Percentiles rank a stretch among this genome's conserved stretches.
Evolutionary conservation across 2,113 vertebrate species (phyloP).

Genomic region (Corynorhinus townsendii): DNA sequence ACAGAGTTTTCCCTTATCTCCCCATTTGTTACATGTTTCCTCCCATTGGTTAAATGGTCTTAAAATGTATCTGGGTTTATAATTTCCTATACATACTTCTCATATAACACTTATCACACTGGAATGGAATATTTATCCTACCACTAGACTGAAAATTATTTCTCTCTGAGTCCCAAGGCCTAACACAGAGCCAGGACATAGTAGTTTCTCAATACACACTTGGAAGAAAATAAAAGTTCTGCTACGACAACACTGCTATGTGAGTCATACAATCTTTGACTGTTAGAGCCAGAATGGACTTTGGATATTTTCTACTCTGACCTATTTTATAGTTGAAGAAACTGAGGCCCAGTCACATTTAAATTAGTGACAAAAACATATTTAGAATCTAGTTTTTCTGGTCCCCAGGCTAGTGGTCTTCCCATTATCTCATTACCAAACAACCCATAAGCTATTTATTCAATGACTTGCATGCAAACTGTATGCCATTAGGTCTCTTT

Average conservation of each 20-base stretch:
- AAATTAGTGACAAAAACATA: not conserved
- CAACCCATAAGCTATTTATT: not conserved
- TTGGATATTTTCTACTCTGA: not conserved
- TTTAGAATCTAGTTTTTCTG: not conserved
- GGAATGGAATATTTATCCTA: not conserved
- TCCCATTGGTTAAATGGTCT: not conserved
- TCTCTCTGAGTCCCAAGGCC: not conserved
- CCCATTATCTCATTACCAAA: not conserved
- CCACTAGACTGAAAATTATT: not conserved
- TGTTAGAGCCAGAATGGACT: not conserved
- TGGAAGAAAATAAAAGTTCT: not conserved
- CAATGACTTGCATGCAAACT: not conserved
- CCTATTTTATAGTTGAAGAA: not conserved
- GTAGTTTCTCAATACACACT: not conserved
- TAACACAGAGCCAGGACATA: not conserved
- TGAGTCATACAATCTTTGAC: not conserved
- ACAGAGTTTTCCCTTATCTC: not conserved
- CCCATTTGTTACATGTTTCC: not conserved
- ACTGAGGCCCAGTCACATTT: not conserved
- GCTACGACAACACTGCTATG: not conserved
- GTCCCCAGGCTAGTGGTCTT: not conserved
- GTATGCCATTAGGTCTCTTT: not conserved
- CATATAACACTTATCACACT: not conserved
- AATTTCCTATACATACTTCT: not conserved
- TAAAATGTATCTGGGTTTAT: not conserved